These are phyloP conservation scores for Drosophila antonietae DNA, from an alignment of 2,888 invertebrate species.

Conservation along the genomic window DNA sequence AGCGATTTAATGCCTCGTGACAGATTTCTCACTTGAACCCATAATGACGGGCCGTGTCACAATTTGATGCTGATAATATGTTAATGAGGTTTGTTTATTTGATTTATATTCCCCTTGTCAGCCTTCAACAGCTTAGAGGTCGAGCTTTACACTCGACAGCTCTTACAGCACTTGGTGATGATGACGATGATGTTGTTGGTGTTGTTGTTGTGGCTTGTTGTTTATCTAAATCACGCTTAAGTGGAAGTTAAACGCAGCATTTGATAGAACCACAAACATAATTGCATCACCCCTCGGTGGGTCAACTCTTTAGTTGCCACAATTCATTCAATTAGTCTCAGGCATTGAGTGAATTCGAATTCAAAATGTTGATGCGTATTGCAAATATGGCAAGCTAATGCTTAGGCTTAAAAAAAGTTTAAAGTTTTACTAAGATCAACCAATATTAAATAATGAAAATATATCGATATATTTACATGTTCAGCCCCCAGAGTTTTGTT, in stretches of 20 bases:
- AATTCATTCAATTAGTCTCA: not conserved
- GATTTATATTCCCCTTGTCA: conserved; percentile 64
- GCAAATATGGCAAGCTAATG: too few species aligned
- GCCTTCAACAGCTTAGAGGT: conserved; percentile 4
- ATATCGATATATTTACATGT: too few species aligned
- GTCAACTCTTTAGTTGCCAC: not conserved
- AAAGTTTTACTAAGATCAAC: too few species aligned
- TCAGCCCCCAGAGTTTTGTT: too few species aligned
- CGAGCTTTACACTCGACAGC: conserved; percentile 3
- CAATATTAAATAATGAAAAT: too few species aligned
- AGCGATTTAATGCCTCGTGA: conserved; percentile 72
- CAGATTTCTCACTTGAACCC: conserved; percentile 73
- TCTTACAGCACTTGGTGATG: not conserved
- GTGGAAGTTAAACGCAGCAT: conserved; percentile 60
- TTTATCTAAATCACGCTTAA: conserved; percentile 53
- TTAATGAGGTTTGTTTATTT: conserved; percentile 80
- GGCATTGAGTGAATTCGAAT: not conserved
- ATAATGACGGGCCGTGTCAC: conserved; percentile 72
- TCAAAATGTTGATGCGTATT: too few species aligned
- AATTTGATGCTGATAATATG: conserved; percentile 78
- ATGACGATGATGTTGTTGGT: not conserved
- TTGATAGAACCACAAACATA: conserved; percentile 7
- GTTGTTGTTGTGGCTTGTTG: not conserved
- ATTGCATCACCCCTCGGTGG: not conserved
- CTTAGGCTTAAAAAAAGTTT: too few species aligned